Percentiles rank a stretch among this genome's conserved stretches.
Evolutionary conservation across 2,797 vertebrate genomes (phyloP).

Genomic region (Tokudaia tokunoshimensis): DNA sequence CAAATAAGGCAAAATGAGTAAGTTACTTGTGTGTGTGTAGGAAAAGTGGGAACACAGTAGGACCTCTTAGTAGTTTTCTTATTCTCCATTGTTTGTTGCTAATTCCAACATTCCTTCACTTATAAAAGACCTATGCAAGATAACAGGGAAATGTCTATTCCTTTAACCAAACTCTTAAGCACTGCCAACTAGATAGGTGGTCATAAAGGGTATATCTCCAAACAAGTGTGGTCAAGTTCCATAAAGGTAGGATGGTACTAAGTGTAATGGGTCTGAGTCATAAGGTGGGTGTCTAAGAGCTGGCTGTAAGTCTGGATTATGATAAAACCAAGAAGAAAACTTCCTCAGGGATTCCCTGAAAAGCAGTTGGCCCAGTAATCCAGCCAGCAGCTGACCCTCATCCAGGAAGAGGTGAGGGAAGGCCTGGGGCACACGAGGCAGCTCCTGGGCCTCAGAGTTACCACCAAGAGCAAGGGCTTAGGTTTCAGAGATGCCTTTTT

Average conservation of each 20-base stretch:
- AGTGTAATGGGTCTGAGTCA: not conserved
- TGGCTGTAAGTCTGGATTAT: not conserved
- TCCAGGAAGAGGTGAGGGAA: not conserved
- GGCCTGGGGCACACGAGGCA: not conserved
- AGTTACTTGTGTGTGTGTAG: not conserved
- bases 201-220: not conserved
- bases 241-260: not conserved
- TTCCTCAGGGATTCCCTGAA: not conserved
- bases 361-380: not conserved
- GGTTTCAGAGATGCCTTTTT: not conserved
- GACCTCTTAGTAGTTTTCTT: not conserved
- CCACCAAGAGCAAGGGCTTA: not conserved
- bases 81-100: not conserved
- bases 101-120: not conserved
- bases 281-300: not conserved
- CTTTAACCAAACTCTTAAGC: not conserved
- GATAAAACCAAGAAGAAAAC: not conserved
- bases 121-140: not conserved
- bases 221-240: not conserved
- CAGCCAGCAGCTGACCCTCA: not conserved
- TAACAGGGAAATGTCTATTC: not conserved
- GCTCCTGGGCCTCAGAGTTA: not conserved
- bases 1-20: not conserved
- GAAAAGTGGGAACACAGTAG: not conserved
- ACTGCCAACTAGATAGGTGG: not conserved